Conservation (phyloP, 2,888 invertebrate genomes). For the Drosophila algonquin region DNA sequence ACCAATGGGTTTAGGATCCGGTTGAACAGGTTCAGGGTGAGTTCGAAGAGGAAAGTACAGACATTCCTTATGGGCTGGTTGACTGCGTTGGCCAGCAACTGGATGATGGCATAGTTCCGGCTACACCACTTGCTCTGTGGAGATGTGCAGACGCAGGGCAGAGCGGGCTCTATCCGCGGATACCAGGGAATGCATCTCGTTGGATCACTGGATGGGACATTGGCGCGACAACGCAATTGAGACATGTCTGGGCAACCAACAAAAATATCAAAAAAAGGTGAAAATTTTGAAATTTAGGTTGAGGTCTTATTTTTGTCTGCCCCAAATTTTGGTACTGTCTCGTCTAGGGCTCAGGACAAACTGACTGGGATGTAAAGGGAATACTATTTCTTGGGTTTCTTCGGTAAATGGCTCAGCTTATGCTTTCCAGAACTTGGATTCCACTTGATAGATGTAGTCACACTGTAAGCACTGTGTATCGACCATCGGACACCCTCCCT, state of each 20-base stretch:
- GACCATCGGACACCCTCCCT: not conserved
- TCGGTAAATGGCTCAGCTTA: not conserved
- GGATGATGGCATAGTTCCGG: conserved; percentile 21
- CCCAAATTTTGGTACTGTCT: not conserved
- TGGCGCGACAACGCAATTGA: conserved; percentile 10
- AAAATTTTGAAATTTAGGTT: not conserved
- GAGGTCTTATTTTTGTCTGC: not conserved
- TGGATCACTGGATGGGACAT: not conserved
- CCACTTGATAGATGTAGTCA: too few relatives aligned
- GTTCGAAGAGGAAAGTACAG: conserved; percentile 37
- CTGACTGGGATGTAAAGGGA: not conserved
- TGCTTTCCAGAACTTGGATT: too few relatives aligned
- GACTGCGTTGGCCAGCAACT: conserved; percentile 17
- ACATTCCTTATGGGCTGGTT: conserved; percentile 27
- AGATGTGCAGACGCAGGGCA: conserved; percentile 10
- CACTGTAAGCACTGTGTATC: not conserved
- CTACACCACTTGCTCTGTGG: conserved; percentile 43
- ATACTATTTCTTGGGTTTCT: not conserved
- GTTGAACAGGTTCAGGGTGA: conserved; percentile 48
- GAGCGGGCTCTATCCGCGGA: conserved; percentile 1
- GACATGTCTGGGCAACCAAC: conserved; percentile 3
- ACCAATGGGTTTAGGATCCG: conserved; percentile 44
- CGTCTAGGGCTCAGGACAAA: not conserved
- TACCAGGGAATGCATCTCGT: conserved; percentile 1
- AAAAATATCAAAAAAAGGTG: not conserved